A percentile compares a stretch with the other conserved stretches of the same genome.
Evolutionary conservation across 2,888 invertebrate species (phyloP).

Genomic region (Pteria penguin): DNA sequence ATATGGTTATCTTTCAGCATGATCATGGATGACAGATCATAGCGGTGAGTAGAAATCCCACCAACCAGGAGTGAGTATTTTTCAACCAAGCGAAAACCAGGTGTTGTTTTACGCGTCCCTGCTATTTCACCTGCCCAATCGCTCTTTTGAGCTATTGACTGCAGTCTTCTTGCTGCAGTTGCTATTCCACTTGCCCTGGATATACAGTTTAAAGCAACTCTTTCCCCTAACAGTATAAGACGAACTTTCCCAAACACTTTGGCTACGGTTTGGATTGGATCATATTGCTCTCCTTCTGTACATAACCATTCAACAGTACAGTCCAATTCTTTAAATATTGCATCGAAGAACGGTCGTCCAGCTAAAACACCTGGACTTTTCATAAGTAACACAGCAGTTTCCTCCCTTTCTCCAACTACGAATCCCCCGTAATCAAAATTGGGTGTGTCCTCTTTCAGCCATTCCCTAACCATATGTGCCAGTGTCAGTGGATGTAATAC

Average conservation of each 20-base stretch:
- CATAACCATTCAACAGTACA: constrained; percentile 77
- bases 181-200: constrained; percentile 80
- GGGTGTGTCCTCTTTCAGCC: constrained; percentile 78
- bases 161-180: constrained; percentile 70
- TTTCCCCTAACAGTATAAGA: constrained; percentile 79
- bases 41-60: constrained; percentile 79
- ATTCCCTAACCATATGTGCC: constrained; percentile 71
- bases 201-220: constrained; percentile 79
- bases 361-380: constrained; percentile 79
- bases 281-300: constrained; percentile 73
- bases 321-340: constrained; percentile 78
- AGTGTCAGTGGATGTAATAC: constrained; percentile 77
- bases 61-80: constrained; percentile 81
- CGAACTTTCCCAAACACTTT: constrained; percentile 77
- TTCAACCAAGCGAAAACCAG: constrained; percentile 81
- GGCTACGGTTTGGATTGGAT: constrained; percentile 72
- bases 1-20: constrained; percentile 82
- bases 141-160: constrained; percentile 54
- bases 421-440: constrained; percentile 79
- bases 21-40: constrained; percentile 80
- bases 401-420: constrained; percentile 77
- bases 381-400: constrained; percentile 72
- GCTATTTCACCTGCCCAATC: constrained; percentile 80
- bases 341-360: constrained; percentile 80
- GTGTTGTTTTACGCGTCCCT: constrained; percentile 81